Base-by-base conservation (phyloP, 2,113 vertebrate genomes). In the Rhinichthys klamathensis region DNA sequence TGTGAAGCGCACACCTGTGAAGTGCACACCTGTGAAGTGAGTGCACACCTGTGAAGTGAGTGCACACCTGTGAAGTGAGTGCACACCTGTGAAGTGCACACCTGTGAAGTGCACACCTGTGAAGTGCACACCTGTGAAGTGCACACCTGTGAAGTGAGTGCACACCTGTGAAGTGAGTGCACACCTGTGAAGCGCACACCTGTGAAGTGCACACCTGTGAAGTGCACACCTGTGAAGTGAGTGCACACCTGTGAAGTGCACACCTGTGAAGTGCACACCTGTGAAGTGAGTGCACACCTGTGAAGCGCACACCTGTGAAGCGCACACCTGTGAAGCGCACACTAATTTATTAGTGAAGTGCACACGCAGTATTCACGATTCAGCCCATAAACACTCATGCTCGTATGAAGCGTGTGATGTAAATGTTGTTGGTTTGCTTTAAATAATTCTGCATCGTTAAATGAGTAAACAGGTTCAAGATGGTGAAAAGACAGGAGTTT, bases 221-320 rank as follows among this genome's bases (percentile, higher is more conserved):
- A 94, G 91, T 90, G 7, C 7, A 0, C 73, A 51, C 44, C 25
- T 51, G 27, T 65, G 25, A n/a, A n/a, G n/a, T n/a, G n/a, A n/a
- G 32, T 3, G 3, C 32, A 32, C 32, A 32, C 32, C 32, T 32
- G 32, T 32, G 2, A 32, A 94, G 90, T 90, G 32, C 6, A 0
- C 72, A 49, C 72, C 41, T 30, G 30, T 30, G 30, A 30, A 30
- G 30, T 30, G 30, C 30, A 30, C 30, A 30, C n/a, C 30, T 30
- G 30, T 30, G 30, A 30, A 1, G 30, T 30, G 2, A 30, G 32
- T 3, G 3, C 32, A 32, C 32, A 32, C 32, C 32, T 32, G 32
- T 32, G 2, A 32, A 94, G 90, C 90, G 32, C 6, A 0, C 72
- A 49, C 41, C 30, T 30, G 30, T 30, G 30, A 30, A 30, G 32